Conservation (phyloP, 2,797 vertebrate species). For the Enteromius thamalakanensis region DNA sequence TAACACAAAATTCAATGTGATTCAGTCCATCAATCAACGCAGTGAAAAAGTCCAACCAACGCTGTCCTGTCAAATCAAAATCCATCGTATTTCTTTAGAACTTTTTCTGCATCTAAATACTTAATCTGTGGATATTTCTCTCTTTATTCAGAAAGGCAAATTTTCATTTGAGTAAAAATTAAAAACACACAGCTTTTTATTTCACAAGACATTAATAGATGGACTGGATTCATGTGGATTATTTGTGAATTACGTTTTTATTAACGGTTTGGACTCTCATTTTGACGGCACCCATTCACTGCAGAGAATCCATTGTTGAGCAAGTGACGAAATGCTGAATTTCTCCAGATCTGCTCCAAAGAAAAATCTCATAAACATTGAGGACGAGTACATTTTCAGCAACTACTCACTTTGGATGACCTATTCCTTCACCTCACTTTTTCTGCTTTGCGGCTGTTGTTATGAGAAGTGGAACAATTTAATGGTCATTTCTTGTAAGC, state of each 20-base stretch:
- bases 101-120: neutral
- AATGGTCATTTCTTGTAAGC: conserved; percentile 24
- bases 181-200: neutral
- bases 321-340: neutral
- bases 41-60: neutral
- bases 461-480: conserved; percentile 15
- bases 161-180: neutral
- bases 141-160: neutral
- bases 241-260: neutral
- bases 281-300: neutral
- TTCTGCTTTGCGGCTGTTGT: neutral
- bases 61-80: neutral
- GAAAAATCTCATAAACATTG: neutral
- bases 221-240: neutral
- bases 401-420: neutral
- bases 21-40: neutral
- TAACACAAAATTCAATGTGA: neutral
- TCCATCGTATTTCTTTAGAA: neutral
- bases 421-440: neutral
- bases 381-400: neutral
- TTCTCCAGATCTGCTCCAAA: neutral
- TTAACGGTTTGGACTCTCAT: neutral
- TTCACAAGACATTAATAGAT: neutral
- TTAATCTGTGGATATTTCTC: neutral
- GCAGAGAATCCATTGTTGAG: neutral